Conservation (phyloP, 1,140 invertebrate species). For the Trichomalopsis sarcophagae region DNA sequence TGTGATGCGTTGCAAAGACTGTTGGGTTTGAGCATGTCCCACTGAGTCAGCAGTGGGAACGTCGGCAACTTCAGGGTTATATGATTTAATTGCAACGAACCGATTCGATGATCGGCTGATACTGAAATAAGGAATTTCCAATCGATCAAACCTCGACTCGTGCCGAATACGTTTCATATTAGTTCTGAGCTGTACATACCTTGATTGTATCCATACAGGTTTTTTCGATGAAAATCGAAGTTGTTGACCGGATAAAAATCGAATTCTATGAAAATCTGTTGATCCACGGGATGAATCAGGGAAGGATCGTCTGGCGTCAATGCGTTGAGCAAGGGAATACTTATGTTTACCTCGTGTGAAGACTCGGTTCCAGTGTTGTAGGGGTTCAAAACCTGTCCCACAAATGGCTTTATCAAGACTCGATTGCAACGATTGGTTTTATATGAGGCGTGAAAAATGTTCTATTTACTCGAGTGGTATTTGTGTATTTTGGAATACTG, state of each 20-base stretch:
- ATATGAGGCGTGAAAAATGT: background rate
- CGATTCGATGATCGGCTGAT: background rate
- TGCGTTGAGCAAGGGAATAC: background rate
- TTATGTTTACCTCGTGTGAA: background rate
- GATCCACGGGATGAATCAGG: slow-evolving; percentile 75
- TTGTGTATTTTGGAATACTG: background rate
- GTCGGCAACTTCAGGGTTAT: slow-evolving; percentile 54
- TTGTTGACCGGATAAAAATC: slow-evolving; percentile 90
- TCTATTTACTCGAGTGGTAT: background rate
- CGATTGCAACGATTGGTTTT: no score
- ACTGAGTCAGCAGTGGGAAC: slow-evolving; percentile 54
- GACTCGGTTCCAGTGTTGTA: background rate
- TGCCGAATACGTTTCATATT: no score
- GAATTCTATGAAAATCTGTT: slow-evolving; percentile 86
- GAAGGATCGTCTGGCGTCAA: background rate
- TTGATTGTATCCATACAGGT: slow-evolving; percentile 74
- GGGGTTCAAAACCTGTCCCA: slow-evolving; percentile 11
- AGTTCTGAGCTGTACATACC: background rate
- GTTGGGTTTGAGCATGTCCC: slow-evolving; percentile 26
- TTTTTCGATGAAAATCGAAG: slow-evolving; percentile 82
- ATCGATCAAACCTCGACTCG: no score
- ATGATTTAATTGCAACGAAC: slow-evolving; percentile 55
- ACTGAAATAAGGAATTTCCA: background rate
- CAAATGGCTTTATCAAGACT: no score
- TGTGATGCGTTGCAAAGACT: background rate